These are phyloP conservation scores for Lepas anatifera DNA, from an alignment of 2,888 invertebrate species.

Conservation along the genomic window DNA sequence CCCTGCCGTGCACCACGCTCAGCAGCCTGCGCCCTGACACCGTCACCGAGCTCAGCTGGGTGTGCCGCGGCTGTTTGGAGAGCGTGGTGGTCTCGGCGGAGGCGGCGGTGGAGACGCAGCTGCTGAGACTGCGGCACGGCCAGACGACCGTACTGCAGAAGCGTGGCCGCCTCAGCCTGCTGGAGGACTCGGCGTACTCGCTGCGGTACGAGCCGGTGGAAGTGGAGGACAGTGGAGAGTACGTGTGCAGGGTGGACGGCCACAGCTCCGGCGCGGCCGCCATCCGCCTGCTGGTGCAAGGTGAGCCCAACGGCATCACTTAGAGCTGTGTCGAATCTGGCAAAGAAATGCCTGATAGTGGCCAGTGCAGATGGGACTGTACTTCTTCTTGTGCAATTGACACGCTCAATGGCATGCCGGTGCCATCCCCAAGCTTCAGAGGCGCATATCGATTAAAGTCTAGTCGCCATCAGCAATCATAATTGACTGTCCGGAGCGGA, in stretches of 20 bases:
- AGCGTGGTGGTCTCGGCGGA: not conserved
- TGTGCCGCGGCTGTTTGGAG: not conserved
- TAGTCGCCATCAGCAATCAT: too few species aligned
- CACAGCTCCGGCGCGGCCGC: not conserved
- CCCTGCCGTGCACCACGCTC: not conserved
- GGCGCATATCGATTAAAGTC: too few species aligned
- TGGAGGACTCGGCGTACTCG: not conserved
- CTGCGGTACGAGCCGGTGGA: not conserved
- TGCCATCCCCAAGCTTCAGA: too few species aligned
- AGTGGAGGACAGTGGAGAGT: constrained; percentile 3
- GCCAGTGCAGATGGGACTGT: too few species aligned
- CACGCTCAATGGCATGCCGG: too few species aligned
- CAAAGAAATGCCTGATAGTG: too few species aligned
- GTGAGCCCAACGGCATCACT: too few species aligned
- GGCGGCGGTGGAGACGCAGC: not conserved
- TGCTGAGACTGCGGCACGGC: not conserved
- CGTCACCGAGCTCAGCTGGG: not conserved
- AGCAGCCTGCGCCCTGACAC: not conserved
- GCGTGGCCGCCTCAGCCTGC: not conserved
- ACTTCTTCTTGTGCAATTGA: too few species aligned
- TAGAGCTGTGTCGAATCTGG: too few species aligned
- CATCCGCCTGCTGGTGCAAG: not conserved
- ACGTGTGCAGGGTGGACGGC: not conserved
- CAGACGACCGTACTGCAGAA: not conserved
- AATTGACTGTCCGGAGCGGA: too few species aligned